Conservation (phyloP, 2,113 vertebrate species). For the Pseudopodoces humilis region DNA sequence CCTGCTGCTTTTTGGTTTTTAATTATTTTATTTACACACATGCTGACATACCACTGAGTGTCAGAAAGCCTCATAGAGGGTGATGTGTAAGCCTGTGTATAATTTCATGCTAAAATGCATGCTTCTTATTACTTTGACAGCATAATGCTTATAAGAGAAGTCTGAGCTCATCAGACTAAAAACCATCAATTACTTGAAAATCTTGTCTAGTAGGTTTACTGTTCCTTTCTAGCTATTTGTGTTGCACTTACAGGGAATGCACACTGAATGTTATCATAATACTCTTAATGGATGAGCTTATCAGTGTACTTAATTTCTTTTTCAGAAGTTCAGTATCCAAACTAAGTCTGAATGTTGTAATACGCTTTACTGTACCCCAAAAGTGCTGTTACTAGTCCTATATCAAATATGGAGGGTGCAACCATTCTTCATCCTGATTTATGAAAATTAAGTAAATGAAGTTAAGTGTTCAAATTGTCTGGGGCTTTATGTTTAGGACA, state of each 20-base stretch:
- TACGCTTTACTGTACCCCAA: not conserved
- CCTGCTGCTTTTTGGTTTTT: not conserved
- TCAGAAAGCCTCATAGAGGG: not conserved
- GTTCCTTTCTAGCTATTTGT: not conserved
- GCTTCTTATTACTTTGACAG: not conserved
- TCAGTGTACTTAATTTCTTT: not conserved
- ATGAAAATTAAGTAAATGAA: not conserved
- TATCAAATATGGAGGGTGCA: not conserved
- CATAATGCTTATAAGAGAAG: not conserved
- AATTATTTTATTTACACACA: not conserved
- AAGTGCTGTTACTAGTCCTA: not conserved
- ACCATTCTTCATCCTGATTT: not conserved
- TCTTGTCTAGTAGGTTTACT: not conserved
- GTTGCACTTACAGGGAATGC: not conserved
- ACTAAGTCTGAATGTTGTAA: not conserved
- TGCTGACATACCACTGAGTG: not conserved
- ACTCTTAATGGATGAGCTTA: not conserved
- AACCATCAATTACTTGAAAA: not conserved
- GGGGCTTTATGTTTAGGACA: not conserved
- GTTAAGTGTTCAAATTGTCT: not conserved
- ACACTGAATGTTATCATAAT: not conserved
- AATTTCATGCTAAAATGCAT: not conserved
- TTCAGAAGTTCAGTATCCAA: not conserved
- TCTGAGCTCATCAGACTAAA: not conserved
- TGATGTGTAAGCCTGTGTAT: not conserved